phyloP scores from a whole-genome alignment of 2,113 vertebrate genomes.

The Alligator sinensis region DNA sequence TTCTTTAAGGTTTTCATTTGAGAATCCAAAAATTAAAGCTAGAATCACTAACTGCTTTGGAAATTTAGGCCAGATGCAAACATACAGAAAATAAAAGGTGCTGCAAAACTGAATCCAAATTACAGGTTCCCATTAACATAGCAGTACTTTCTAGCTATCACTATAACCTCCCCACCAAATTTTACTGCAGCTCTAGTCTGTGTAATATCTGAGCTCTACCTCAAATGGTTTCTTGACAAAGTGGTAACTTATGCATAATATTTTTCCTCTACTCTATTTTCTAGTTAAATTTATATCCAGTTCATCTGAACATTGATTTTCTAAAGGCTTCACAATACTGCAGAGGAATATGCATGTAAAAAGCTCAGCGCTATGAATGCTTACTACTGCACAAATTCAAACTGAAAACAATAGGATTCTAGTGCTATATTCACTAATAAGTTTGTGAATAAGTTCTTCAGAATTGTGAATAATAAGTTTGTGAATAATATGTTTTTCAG shows the following conservation, averaged over 20 bases:
- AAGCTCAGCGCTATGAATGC: background rate
- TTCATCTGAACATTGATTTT: background rate
- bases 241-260: background rate
- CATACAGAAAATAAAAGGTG: background rate
- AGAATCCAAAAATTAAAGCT: background rate
- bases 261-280: conserved; percentile 42
- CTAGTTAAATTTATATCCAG: conserved; percentile 9
- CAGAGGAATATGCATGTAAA: background rate
- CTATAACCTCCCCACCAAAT: conserved; percentile 18
- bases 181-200: conserved; percentile 6
- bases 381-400: background rate
- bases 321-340: background rate
- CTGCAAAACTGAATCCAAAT: conserved; percentile 13
- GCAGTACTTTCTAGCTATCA: conserved; percentile 26
- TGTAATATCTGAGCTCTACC: conserved; percentile 21
- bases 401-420: background rate
- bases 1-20: background rate
- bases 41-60: background rate
- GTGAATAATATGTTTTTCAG: no score
- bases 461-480: no score
- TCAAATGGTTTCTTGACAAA: conserved; percentile 26
- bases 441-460: no score
- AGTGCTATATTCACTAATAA: background rate
- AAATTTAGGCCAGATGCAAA: conserved; percentile 21
- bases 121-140: conserved; percentile 37